phyloP scores from a whole-genome alignment of 23 tunicate species.

The Diplosoma virens region DNA sequence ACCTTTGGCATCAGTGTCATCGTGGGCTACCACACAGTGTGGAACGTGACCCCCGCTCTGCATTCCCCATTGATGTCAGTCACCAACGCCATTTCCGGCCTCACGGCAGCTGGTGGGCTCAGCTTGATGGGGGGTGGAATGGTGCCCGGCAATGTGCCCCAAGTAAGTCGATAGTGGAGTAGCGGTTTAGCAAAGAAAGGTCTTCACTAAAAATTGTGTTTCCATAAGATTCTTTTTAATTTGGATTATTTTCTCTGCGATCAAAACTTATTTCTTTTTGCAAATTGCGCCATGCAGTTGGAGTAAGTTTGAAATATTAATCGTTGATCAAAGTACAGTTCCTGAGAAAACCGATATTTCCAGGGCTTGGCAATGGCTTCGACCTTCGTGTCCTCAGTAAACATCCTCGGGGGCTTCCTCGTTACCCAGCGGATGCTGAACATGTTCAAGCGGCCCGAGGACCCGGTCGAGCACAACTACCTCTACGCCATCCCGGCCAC shows the following conservation, averaged over 20 bases:
- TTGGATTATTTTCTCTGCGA: no score
- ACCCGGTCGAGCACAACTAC: constrained; percentile 90
- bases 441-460: constrained; percentile 90
- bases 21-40: constrained; percentile 97
- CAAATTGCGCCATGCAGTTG: no score
- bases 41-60: constrained; percentile 94
- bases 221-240: no score
- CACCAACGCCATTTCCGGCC: constrained; percentile 92
- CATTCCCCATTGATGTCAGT: constrained; percentile 97
- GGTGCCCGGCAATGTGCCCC: constrained; percentile 45
- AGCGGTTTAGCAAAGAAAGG: no score
- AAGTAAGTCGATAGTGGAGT: constrained; percentile 33
- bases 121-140: constrained; percentile 79
- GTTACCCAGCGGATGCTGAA: constrained; percentile 95
- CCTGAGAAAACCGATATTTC: no score
- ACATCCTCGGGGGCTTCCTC: constrained; percentile 92
- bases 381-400: constrained; percentile 79
- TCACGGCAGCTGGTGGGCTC: constrained; percentile 92
- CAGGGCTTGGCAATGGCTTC: constrained; percentile 81
- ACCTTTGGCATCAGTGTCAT: constrained; percentile 91
- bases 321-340: no score
- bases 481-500: constrained; percentile 79
- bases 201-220: no score
- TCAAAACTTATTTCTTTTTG: no score
- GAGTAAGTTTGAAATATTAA: no score